Conservation (phyloP, 2,888 invertebrate genomes). For the Conus canariensis region DNA sequence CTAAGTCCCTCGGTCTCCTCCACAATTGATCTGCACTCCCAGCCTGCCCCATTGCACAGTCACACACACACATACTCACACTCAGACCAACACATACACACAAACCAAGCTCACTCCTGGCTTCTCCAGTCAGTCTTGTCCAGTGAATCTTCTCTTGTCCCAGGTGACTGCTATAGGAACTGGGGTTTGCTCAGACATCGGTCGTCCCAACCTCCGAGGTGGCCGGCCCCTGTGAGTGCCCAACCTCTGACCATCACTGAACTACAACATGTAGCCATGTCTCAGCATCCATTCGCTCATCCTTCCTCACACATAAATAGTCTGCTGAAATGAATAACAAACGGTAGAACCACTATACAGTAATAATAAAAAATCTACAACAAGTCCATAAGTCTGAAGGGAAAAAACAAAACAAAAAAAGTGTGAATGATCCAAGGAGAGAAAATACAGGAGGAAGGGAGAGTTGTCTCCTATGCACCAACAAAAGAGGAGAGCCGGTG, state of each 20-base stretch:
- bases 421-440: constrained; percentile 17
- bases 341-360: constrained; percentile 21
- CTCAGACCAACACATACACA: background rate
- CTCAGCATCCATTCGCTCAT: background rate
- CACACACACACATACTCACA: background rate
- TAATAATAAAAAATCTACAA: constrained; percentile 31
- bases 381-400: background rate
- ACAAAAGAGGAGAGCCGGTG: background rate
- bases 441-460: background rate
- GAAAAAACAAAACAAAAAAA: background rate
- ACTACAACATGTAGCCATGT: background rate
- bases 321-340: constrained; percentile 22
- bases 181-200: background rate
- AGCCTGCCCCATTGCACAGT: background rate
- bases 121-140: background rate
- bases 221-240: background rate
- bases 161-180: background rate
- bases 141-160: background rate
- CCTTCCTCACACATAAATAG: constrained; percentile 17
- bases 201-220: too few relatives aligned
- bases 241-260: background rate
- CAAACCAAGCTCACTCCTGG: background rate
- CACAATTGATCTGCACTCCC: background rate
- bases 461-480: constrained; percentile 8
- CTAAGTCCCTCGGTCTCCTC: background rate